Evolutionary conservation across 2,797 vertebrate species (phyloP).

Genomic region (Coendou prehensilis): DNA sequence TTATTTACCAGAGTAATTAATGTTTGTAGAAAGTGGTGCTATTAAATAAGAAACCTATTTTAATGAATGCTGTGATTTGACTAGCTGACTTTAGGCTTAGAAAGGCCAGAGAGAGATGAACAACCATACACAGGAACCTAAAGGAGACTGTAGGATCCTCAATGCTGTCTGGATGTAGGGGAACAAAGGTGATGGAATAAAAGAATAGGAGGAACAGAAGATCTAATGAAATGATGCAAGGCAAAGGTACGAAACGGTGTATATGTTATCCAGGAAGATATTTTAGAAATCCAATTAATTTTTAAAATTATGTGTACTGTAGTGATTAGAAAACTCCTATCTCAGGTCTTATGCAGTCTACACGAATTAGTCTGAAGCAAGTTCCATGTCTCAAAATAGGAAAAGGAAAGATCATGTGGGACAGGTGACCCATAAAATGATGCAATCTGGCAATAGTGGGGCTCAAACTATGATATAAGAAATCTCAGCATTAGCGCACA

Average conservation of each 20-base stretch:
- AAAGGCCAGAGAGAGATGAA: not conserved
- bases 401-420: not conserved
- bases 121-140: not conserved
- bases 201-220: not conserved
- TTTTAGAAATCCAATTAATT: not conserved
- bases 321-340: not conserved
- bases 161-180: not conserved
- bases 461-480: not conserved
- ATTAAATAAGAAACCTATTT: not conserved
- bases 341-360: not conserved
- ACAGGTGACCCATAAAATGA: not conserved
- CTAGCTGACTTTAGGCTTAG: not conserved
- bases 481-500: not conserved
- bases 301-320: not conserved
- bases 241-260: not conserved
- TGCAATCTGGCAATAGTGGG: not conserved
- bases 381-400: not conserved
- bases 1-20: constrained; percentile 19
- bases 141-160: not conserved
- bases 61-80: not conserved
- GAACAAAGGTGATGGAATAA: not conserved
- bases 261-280: not conserved
- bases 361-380: not conserved
- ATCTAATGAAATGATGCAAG: not conserved
- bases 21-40: not conserved